These are phyloP conservation scores for Gari tellinella DNA, from an alignment of 2,888 invertebrate genomes.

Conservation along the genomic window DNA sequence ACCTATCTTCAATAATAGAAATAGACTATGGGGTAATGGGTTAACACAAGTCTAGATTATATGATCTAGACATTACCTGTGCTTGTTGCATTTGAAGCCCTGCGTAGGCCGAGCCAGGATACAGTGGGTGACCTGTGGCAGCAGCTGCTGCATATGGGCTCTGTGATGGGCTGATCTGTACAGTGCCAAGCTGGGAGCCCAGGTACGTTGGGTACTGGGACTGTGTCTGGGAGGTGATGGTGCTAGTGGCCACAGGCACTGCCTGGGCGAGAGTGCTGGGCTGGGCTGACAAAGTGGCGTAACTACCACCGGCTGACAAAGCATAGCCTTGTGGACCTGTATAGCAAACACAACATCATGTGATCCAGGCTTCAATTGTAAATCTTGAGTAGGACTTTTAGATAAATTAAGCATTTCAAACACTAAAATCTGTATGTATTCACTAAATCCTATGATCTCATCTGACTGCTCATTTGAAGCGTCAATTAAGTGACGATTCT, in stretches of 20 bases:
- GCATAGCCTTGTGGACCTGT: conserved; percentile 48
- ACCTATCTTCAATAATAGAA: too few relatives aligned
- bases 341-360: too few relatives aligned
- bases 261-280: conserved; percentile 23
- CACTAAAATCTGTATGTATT: too few relatives aligned
- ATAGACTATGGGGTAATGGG: too few relatives aligned
- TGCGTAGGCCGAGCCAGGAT: conserved; percentile 40
- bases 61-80: conserved; percentile 48
- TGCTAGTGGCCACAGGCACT: conserved; percentile 31
- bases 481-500: too few relatives aligned
- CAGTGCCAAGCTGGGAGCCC: conserved; percentile 47
- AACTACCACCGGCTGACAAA: conserved; percentile 29
- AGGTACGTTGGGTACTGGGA: conserved; percentile 55
- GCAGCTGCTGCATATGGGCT: conserved; percentile 48
- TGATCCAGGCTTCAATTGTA: too few relatives aligned
- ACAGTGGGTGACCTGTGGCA: conserved; percentile 56
- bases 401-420: too few relatives aligned
- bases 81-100: conserved; percentile 51
- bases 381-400: too few relatives aligned
- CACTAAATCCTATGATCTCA: too few relatives aligned
- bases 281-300: conserved; percentile 37
- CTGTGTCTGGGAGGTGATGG: conserved; percentile 33
- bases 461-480: too few relatives aligned
- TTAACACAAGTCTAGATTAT: too few relatives aligned
- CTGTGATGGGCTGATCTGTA: conserved; percentile 60